phyloP scores from a whole-genome alignment of 2,113 vertebrate genomes.

The Dipodomys spectabilis region DNA sequence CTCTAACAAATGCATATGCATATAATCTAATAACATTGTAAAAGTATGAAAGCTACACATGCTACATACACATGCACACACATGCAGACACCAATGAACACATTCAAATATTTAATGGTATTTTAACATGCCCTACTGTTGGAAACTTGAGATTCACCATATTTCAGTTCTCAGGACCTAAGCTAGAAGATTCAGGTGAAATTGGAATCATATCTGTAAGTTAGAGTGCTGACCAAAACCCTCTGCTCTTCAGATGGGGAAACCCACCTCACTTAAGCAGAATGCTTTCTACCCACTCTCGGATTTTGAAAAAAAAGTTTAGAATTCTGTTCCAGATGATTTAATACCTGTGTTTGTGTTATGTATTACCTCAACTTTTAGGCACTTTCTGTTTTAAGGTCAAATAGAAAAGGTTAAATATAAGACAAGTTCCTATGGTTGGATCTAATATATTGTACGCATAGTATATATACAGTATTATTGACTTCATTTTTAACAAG shows the following conservation, averaged over 20 bases:
- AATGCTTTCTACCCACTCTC: not conserved
- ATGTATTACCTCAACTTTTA: not conserved
- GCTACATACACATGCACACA: not conserved
- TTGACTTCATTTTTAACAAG: not conserved
- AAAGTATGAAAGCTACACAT: not conserved
- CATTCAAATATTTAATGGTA: not conserved
- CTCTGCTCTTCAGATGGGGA: not conserved
- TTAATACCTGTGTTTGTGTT: not conserved
- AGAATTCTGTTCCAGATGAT: not conserved
- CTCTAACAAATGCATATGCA: not conserved
- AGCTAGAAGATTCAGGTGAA: not conserved
- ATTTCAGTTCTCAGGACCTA: not conserved
- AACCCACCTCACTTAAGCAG: not conserved
- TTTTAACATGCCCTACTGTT: conserved; percentile 1
- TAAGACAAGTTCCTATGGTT: not conserved
- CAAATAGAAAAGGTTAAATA: not conserved
- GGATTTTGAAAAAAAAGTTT: conserved; percentile 13
- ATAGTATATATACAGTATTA: not conserved
- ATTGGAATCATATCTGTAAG: not conserved
- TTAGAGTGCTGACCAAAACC: not conserved
- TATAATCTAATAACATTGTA: not conserved
- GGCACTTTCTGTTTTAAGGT: not conserved
- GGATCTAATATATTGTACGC: not conserved
- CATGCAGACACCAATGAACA: not conserved
- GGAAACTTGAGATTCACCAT: not conserved